Base-by-base conservation (phyloP, 2,888 invertebrate genomes). In the Sabatieria punctata region DNA sequence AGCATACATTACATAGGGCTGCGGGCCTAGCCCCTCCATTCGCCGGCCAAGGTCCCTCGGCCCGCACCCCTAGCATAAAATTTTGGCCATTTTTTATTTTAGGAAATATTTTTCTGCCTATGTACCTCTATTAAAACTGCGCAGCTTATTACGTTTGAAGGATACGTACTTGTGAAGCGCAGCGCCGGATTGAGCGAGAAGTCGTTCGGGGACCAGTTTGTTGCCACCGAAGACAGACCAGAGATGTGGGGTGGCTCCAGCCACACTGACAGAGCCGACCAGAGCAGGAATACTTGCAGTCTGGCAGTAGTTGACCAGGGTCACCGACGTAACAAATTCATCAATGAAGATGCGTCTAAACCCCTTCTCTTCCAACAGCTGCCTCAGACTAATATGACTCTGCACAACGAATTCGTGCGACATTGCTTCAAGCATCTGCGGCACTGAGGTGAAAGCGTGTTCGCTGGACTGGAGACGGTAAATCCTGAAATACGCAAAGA, bases 181-280 rank as follows among this genome's bases (percentile, higher is more conserved):
- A 11, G 70, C 70, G n/a, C 63, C 59, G 0, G 74, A 68, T 18
- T 57, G 53, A 45, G 67, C 57, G 6, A 70, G 46, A 15, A 72
- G 60, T 42, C 57, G 55, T 53, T 65, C 60, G 3, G 70, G 61
- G 11, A 76, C 67, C 54, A 64, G 57, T 54, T 69, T 67, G 58
- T 78, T 78, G 40, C 78, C 78, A 39, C 74, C 75, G 53, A 72
- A 65, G 4, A 78, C 71, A 22, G 74, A 65, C 75, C 76, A 78
- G 36, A 77, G 60, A 18, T 68, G 67, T 24, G 63, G 60, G 24
- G 68, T 69, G 15, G 71, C 69, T 13, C 75, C 77, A 44, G 76
- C 75, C 45, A 76, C 53, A 1, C 75, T 71, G 1, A 74, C 68
- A 47, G 61, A 58, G 45, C 73, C 76, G 24, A 73, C 74, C 63